Evolutionary conservation across 2,797 vertebrate genomes (phyloP).

Genomic region (Schizopygopsis pylzovi): DNA sequence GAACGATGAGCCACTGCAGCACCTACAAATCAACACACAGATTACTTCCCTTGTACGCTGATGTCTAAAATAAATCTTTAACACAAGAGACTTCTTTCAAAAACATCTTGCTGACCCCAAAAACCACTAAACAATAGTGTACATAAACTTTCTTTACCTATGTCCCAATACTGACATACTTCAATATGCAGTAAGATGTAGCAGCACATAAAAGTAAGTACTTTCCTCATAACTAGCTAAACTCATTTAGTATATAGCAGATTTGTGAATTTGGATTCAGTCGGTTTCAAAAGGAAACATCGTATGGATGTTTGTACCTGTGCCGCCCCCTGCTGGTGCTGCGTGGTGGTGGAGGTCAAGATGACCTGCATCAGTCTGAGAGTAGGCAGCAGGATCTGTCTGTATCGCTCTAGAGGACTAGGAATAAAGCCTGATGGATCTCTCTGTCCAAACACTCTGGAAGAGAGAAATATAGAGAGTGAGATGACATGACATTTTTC

Average conservation of each 20-base stretch:
- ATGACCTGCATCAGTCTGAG: constrained; percentile 93
- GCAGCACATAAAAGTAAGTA: neutral
- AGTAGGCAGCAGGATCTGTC: constrained; percentile 92
- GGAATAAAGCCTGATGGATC: constrained; percentile 93
- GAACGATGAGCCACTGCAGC: constrained; percentile 94
- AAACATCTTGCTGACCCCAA: neutral
- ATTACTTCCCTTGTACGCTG: neutral
- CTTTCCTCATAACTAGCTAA: neutral
- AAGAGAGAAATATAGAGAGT: neutral
- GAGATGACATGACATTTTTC: neutral
- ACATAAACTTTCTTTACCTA: neutral
- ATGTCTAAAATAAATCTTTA: too few relatives aligned
- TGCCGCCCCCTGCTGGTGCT: constrained; percentile 93
- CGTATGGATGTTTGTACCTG: constrained; percentile 77
- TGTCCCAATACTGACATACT: neutral
- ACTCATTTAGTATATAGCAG: neutral
- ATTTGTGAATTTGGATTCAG: neutral
- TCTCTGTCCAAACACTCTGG: constrained; percentile 85
- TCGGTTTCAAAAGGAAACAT: neutral
- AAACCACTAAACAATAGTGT: neutral
- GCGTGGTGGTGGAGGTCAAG: constrained; percentile 91
- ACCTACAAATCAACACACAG: constrained; percentile 76
- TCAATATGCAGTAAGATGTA: neutral
- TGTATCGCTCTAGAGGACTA: constrained; percentile 90
- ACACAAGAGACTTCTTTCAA: neutral